Conservation (phyloP, 1,140 invertebrate genomes). For the Aphaenogaster floridana region DNA sequence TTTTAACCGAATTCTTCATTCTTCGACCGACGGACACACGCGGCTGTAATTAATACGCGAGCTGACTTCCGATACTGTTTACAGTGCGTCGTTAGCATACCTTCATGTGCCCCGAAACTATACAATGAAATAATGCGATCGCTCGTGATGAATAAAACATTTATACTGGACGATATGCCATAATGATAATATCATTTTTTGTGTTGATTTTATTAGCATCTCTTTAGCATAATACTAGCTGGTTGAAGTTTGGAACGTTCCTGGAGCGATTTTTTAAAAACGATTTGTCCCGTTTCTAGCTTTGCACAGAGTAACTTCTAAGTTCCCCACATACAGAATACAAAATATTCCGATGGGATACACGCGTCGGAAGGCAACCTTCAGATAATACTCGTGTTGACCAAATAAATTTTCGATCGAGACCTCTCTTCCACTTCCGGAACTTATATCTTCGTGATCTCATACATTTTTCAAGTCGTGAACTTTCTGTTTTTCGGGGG, state of each 20-base stretch:
- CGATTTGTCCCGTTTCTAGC: too few relatives aligned
- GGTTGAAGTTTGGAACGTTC: too few relatives aligned
- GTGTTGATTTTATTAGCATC: not conserved
- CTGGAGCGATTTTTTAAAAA: too few relatives aligned
- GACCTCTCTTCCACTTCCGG: not conserved
- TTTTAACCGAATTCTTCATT: not conserved
- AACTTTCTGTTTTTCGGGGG: not conserved
- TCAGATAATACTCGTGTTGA: not conserved
- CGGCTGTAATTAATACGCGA: not conserved
- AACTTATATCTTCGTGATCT: not conserved
- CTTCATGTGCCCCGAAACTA: not conserved
- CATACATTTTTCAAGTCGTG: not conserved
- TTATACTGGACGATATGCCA: not conserved
- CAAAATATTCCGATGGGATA: too few relatives aligned
- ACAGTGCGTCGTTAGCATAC: not conserved
- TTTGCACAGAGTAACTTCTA: too few relatives aligned
- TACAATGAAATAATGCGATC: not conserved
- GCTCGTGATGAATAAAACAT: slow-evolving; percentile 2
- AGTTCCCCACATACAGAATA: too few relatives aligned
- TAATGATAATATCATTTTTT: not conserved
- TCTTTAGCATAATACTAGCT: not conserved
- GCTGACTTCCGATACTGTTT: not conserved
- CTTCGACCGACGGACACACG: not conserved
- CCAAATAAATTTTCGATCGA: not conserved
- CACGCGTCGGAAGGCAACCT: too few relatives aligned